phyloP scores from a whole-genome alignment of 2,888 invertebrate species.

The Strigamia transsilvanica region DNA sequence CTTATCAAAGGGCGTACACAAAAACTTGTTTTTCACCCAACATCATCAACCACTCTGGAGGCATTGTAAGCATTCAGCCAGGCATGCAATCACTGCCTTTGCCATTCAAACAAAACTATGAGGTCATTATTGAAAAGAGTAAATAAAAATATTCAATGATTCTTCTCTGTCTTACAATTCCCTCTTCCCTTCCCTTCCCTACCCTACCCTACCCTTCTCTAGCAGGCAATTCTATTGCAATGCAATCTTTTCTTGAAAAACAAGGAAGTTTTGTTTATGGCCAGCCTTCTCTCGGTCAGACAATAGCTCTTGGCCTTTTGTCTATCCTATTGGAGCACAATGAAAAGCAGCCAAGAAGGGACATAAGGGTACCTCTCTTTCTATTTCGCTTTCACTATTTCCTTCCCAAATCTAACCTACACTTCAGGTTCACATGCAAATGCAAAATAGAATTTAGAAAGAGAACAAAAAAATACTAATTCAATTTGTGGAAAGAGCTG shows the following conservation, averaged over 20 bases:
- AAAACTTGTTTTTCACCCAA: slow-evolving; percentile 28
- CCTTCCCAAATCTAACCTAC: slow-evolving; percentile 15
- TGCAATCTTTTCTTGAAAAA: slow-evolving; percentile 42
- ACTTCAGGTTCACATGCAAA: slow-evolving; percentile 20
- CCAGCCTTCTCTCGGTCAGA: slow-evolving; percentile 41
- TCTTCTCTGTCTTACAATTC: slow-evolving; percentile 32
- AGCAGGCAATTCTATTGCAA: slow-evolving; percentile 37
- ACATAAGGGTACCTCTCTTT: slow-evolving; percentile 11
- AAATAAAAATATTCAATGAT: slow-evolving; percentile 44
- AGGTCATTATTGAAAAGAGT: slow-evolving; percentile 42
- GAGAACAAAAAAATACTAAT: slow-evolving; percentile 13
- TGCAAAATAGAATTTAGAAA: slow-evolving; percentile 14
- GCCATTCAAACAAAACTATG: slow-evolving; percentile 39
- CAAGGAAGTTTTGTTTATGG: slow-evolving; percentile 42
- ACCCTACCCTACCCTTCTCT: too few species aligned
- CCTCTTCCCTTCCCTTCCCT: not conserved
- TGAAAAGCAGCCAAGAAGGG: slow-evolving; percentile 37
- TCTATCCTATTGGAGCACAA: slow-evolving; percentile 39
- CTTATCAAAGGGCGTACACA: not conserved
- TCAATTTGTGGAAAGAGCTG: slow-evolving; percentile 18
- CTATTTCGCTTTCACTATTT: not conserved
- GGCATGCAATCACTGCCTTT: slow-evolving; percentile 44
- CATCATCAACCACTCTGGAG: slow-evolving; percentile 18
- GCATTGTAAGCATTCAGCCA: slow-evolving; percentile 27
- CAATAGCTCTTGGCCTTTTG: slow-evolving; percentile 44